phyloP scores from a whole-genome alignment of 2,797 vertebrate genomes.

The Squalus acanthias region DNA sequence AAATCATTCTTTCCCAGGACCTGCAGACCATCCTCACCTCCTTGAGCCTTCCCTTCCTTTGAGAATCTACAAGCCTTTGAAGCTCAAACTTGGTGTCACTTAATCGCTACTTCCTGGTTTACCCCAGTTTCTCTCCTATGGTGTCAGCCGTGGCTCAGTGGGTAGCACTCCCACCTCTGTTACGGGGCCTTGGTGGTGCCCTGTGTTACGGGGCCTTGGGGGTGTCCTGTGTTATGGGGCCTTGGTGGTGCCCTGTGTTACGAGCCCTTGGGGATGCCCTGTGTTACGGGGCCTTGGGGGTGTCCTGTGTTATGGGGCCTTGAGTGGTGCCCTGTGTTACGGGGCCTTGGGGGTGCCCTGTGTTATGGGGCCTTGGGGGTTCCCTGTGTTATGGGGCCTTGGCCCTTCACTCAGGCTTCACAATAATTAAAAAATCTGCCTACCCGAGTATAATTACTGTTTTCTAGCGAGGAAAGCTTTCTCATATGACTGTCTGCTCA shows the following conservation, averaged over 20 bases:
- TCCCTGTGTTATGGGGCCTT: background rate
- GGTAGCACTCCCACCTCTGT: background rate
- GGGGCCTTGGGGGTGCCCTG: background rate
- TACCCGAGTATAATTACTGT: background rate
- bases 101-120: background rate
- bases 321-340: background rate
- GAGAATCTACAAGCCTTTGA: background rate
- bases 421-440: constrained; percentile 2
- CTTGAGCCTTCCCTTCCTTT: background rate
- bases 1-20: background rate
- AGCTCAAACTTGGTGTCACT: background rate
- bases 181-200: background rate
- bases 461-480: background rate
- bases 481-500: background rate
- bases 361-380: background rate
- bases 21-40: background rate
- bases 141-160: background rate
- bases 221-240: background rate
- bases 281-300: background rate
- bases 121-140: background rate
- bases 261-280: background rate
- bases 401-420: background rate
- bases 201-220: background rate
- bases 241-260: background rate
- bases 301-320: background rate